A percentile compares a stretch with the other conserved stretches of the same genome.
phyloP scores from a whole-genome alignment of 1,140 invertebrate species.

The Trichoplusia ni region DNA sequence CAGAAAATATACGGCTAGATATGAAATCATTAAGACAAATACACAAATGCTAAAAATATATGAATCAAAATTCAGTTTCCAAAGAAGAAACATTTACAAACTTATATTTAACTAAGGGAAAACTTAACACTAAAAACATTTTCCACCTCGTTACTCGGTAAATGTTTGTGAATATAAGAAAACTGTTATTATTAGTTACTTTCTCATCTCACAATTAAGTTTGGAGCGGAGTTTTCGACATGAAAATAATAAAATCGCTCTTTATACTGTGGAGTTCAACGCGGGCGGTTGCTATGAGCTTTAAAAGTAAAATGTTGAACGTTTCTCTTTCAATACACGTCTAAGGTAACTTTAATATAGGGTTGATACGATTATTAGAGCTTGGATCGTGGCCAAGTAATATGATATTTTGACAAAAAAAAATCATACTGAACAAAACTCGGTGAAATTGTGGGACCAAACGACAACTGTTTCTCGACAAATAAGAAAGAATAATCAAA shows the following conservation, averaged over 20 bases:
- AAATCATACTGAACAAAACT: too few species aligned
- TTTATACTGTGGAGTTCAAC: slow-evolving; percentile 19
- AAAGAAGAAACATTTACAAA: too few species aligned
- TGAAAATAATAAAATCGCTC: slow-evolving; percentile 34
- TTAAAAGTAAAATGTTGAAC: slow-evolving; percentile 29
- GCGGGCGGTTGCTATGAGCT: neutral
- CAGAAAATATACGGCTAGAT: too few species aligned
- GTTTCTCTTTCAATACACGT: slow-evolving; percentile 30
- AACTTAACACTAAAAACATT: too few species aligned
- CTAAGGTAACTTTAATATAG: neutral
- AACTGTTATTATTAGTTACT: slow-evolving; percentile 13
- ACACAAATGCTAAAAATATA: too few species aligned
- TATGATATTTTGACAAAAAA: too few species aligned
- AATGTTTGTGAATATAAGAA: slow-evolving; percentile 18
- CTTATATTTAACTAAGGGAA: too few species aligned
- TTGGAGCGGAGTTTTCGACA: slow-evolving; percentile 10
- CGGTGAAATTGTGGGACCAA: too few species aligned
- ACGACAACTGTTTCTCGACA: too few species aligned
- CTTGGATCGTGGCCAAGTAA: neutral
- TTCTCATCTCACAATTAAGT: slow-evolving; percentile 4
- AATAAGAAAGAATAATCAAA: too few species aligned
- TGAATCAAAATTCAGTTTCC: too few species aligned
- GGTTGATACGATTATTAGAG: slow-evolving; percentile 1
- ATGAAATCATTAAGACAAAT: too few species aligned
- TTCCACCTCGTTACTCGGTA: slow-evolving; percentile 5